Evolutionary conservation across 1,140 invertebrate species (phyloP), one percentile per base, ranked within the genome.

Genomic region (Aleiodes sp.): DNA sequence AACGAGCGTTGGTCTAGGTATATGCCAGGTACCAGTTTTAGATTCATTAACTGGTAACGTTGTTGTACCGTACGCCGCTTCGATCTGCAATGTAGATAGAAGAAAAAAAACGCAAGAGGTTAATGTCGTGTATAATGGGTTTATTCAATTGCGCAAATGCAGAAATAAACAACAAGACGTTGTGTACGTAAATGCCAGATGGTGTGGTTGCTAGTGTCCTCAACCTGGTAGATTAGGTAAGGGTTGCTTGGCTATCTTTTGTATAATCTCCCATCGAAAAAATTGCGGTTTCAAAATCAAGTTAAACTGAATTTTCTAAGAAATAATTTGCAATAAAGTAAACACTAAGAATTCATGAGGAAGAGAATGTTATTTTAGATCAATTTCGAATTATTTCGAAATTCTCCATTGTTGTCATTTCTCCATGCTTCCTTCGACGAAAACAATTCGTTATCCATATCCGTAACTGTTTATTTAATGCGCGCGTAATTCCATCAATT

Each of bases 1-100:
- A 56, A 84, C 79, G 72, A 94, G 84, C 76, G 92, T 92, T 74
- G 92, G 92, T 85, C 92, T 88, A 72, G 92, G 92, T 82, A 93
- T 93, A 79, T 93, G 92, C 92, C 92, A 93, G 72, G 89, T 88
- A 74, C 79, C 79, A 73, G 62, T 35, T 31, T 26, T 16, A 31
- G 46, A 16, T 59, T 28, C 29, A 39, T 33, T 59, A 29, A 19
- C 4, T 41, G 46, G 1, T 12, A 24, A 29, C 33, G 16, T 56
- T 39, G 68, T 56, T 59, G 3, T 31, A 28, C 65, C 9, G 39
- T 57, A 64, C 39, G 2, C 46, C 31, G 9, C 8, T 12, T 41
- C 16, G 19, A 35, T 26, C 56, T 60, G 7, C 16, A 26, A 52
- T 1, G 26, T n/a, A 9, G 2, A 52, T 26, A 1, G 26, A 12